Conservation (phyloP, 1,140 invertebrate species). For the Matsumurasca onukii region DNA sequence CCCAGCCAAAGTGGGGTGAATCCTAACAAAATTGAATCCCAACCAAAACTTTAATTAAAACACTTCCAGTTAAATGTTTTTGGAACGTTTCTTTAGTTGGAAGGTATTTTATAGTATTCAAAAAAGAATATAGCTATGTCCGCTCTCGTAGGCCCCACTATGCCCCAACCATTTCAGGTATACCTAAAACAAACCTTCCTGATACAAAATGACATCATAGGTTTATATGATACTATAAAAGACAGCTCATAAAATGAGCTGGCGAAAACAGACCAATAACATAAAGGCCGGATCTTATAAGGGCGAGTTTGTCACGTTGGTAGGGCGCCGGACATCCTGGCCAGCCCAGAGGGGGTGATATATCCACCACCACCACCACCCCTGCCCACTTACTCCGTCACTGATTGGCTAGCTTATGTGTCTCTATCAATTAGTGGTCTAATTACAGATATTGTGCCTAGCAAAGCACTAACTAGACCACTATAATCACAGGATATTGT, state of each 20-base stretch:
- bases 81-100: no score
- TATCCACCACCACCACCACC: no score
- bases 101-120: no score
- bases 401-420: neutral
- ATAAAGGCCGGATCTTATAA: neutral
- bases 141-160: no score
- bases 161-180: no score
- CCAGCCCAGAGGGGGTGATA: no score
- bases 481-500: neutral
- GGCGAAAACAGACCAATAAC: neutral
- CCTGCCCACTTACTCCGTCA: neutral
- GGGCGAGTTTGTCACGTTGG: neutral
- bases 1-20: no score
- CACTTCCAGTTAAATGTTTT: no score
- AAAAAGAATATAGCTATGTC: no score
- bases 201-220: neutral
- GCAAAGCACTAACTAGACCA: neutral
- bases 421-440: slow-evolving; percentile 17
- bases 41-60: no score
- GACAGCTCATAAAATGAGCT: neutral
- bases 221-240: neutral
- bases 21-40: no score
- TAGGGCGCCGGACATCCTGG: neutral
- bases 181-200: no score
- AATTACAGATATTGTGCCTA: neutral